Evolutionary conservation across 2,797 vertebrate genomes (phyloP).

Genomic region (Girardinus metallicus): DNA sequence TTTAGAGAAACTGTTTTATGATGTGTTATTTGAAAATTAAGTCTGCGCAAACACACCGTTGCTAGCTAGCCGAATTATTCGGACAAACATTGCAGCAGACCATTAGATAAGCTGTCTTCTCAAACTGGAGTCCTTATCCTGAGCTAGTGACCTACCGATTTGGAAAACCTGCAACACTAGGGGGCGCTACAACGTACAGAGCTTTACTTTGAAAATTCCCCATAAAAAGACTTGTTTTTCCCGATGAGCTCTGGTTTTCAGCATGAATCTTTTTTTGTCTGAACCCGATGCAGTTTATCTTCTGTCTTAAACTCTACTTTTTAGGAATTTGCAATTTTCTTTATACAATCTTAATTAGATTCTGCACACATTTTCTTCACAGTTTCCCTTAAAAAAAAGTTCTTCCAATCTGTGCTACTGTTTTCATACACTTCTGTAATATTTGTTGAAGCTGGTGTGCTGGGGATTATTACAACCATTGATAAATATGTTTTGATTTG

Average conservation of each 20-base stretch:
- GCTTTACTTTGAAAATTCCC: not conserved
- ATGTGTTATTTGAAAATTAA: not conserved
- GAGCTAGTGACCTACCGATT: not conserved
- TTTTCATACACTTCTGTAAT: not conserved
- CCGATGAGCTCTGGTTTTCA: not conserved
- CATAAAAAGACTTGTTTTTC: not conserved
- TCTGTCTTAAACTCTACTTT: not conserved
- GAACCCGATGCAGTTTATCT: not conserved
- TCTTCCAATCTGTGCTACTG: no score
- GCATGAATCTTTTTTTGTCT: not conserved
- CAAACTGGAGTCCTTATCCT: not conserved
- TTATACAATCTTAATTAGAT: not conserved
- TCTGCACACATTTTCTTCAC: not conserved
- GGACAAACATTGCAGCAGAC: not conserved
- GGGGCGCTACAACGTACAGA: not conserved
- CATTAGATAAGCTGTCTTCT: not conserved
- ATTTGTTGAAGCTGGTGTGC: not conserved
- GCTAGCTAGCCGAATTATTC: not conserved
- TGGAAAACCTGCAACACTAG: not conserved
- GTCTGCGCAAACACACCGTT: not conserved
- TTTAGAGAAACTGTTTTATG: not conserved
- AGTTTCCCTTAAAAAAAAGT: not conserved
- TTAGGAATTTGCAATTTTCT: not conserved
- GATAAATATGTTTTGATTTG: not conserved
- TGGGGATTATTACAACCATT: not conserved